These are phyloP conservation scores for Eptatretus atami DNA, from an alignment of 2,797 vertebrate genomes.

Conservation along the genomic window DNA sequence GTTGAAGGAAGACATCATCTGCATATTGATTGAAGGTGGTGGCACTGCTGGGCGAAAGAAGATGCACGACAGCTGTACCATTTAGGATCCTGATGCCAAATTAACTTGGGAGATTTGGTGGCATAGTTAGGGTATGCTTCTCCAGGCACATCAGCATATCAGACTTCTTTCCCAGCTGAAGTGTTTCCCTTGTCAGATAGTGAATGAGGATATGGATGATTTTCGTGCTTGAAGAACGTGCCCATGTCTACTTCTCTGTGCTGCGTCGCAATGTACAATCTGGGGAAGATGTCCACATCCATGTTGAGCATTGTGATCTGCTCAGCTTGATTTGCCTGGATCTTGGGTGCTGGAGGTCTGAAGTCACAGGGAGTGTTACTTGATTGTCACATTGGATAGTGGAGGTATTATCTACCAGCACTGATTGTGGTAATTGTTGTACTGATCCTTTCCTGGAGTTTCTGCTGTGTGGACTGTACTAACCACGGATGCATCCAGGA, in stretches of 20 bases:
- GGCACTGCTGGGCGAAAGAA: background rate
- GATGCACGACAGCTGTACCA: background rate
- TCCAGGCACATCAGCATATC: background rate
- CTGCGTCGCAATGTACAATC: background rate
- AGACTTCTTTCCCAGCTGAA: constrained; percentile 1
- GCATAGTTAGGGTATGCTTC: background rate
- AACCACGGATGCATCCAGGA: background rate
- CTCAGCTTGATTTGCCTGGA: background rate
- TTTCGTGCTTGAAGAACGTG: constrained; percentile 1
- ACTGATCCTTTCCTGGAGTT: background rate
- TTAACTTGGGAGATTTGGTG: background rate
- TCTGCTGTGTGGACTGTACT: background rate
- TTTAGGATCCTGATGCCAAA: background rate
- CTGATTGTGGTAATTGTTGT: background rate
- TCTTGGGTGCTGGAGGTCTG: background rate
- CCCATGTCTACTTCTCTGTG: constrained; percentile 1
- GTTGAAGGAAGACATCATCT: background rate
- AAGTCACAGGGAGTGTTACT: background rate
- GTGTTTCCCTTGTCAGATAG: background rate
- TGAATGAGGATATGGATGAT: background rate
- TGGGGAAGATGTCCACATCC: background rate
- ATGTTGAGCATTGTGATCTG: background rate
- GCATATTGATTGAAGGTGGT: background rate
- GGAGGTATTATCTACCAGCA: background rate
- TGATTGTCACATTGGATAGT: background rate